Conservation (phyloP, 2,888 invertebrate species). For the Tetheella fluctuosa region DNA sequence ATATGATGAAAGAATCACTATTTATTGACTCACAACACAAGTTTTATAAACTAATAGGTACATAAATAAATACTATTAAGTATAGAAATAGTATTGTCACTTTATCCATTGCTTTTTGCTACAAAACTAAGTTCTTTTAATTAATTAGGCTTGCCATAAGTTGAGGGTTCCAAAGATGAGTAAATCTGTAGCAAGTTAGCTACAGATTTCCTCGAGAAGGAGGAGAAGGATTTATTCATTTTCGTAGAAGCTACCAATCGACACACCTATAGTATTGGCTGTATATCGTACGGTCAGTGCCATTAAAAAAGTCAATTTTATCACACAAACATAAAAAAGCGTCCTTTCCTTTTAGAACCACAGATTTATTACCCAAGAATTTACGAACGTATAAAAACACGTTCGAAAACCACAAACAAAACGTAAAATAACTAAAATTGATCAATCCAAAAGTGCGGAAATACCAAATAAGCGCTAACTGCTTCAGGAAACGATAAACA, state of each 20-base stretch:
- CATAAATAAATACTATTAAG: too few relatives aligned
- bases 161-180: neutral
- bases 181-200: neutral
- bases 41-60: too few relatives aligned
- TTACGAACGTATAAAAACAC: conserved; percentile 8
- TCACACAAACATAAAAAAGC: conserved; percentile 6
- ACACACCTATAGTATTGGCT: conserved; percentile 1
- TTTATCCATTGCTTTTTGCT: too few relatives aligned
- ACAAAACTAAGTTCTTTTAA: too few relatives aligned
- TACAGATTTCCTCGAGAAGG: too few relatives aligned
- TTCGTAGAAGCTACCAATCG: neutral
- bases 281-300: neutral
- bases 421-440: conserved; percentile 5
- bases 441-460: conserved; percentile 34
- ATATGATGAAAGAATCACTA: too few relatives aligned
- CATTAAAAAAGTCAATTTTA: conserved; percentile 11
- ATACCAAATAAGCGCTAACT: conserved; percentile 46
- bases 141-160: too few relatives aligned
- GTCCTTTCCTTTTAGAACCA: conserved; percentile 8
- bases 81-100: too few relatives aligned
- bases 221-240: too few relatives aligned
- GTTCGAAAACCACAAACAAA: conserved; percentile 9
- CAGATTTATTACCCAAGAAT: conserved; percentile 9
- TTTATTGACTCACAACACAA: too few relatives aligned
- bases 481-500: conserved; percentile 67